These are phyloP conservation scores for Siderastrea radians DNA, from an alignment of 92 coral and sea anemone species.

Conservation along the genomic window DNA sequence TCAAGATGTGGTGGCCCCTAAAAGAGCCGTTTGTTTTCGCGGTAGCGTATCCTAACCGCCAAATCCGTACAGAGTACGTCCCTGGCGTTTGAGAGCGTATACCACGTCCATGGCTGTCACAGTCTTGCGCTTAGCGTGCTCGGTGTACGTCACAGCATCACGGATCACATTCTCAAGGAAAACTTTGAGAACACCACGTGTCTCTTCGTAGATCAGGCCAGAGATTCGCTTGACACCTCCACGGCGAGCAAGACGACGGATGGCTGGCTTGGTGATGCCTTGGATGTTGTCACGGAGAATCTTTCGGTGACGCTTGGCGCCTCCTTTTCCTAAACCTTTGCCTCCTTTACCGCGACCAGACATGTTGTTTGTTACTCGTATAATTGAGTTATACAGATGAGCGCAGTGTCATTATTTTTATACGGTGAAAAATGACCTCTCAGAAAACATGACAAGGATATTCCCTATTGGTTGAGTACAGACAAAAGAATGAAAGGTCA, in stretches of 20 bases:
- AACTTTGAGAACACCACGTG: conserved; percentile 97
- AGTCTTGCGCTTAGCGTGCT: conserved; percentile 95
- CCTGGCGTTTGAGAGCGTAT: conserved; percentile 92
- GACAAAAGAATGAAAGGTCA: no score
- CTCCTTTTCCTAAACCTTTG: conserved; percentile 97
- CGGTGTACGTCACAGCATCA: conserved; percentile 97
- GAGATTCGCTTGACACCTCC: conserved; percentile 96
- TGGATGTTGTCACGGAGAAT: conserved; percentile 96
- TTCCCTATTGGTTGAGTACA: no score
- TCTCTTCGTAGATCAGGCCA: conserved; percentile 96
- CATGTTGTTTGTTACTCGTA: conserved; percentile 20
- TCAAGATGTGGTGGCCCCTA: no score
- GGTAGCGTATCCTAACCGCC: conserved; percentile 47
- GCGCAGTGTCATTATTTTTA: no score
- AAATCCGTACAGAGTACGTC: conserved; percentile 93
- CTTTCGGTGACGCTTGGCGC: conserved; percentile 98
- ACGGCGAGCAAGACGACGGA: conserved; percentile 95
- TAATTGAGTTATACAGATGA: no score
- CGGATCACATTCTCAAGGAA: conserved; percentile 99
- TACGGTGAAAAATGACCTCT: no score
- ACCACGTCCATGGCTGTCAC: conserved; percentile 95
- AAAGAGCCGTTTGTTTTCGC: no score
- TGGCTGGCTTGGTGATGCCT: conserved; percentile 89
- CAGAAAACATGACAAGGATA: no score
- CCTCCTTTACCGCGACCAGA: conserved; percentile 96